These are phyloP conservation scores for Mycetomoellerius zeteki DNA, from an alignment of 1,140 invertebrate species.

Conservation along the genomic window DNA sequence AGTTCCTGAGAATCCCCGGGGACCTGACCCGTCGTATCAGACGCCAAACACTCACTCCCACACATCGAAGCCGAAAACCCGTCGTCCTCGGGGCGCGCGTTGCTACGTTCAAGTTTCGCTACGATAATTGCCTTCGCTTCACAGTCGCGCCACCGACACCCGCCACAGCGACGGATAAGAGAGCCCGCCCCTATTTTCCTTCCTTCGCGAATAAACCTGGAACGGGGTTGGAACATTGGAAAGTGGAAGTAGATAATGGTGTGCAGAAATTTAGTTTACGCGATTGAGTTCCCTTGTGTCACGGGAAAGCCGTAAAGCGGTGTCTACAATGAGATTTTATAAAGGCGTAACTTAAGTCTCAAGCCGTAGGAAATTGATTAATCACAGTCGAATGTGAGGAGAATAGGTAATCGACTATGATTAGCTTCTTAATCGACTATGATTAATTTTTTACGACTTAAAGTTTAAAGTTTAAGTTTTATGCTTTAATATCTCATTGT, in stretches of 20 bases:
- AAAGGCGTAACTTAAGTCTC: no score
- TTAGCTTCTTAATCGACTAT: no score
- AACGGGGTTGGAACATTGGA: conserved; percentile 53
- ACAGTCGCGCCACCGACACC: conserved; percentile 78
- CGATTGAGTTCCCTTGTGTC: conserved; percentile 61
- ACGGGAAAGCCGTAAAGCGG: conserved; percentile 55
- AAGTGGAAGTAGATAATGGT: conserved; percentile 68
- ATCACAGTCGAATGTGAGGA: no score
- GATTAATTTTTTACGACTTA: no score
- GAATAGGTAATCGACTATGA: no score
- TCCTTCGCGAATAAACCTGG: conserved; percentile 53
- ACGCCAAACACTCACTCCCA: conserved; percentile 81
- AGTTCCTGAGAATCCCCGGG: conserved; percentile 83
- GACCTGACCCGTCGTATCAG: conserved; percentile 84
- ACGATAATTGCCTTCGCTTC: conserved; percentile 85
- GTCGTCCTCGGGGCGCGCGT: conserved; percentile 66
- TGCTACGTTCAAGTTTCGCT: conserved; percentile 83
- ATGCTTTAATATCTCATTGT: no score
- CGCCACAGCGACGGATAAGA: conserved; percentile 71
- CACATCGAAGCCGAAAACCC: conserved; percentile 73
- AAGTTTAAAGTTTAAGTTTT: no score
- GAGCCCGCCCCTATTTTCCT: conserved; percentile 8
- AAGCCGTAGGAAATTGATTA: no score
- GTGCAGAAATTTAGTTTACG: conserved; percentile 73
- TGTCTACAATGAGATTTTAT: no score